A percentile compares a stretch with the other conserved stretches of the same genome.
Conservation (phyloP, 2,888 invertebrate species). For the Leucania comma region DNA sequence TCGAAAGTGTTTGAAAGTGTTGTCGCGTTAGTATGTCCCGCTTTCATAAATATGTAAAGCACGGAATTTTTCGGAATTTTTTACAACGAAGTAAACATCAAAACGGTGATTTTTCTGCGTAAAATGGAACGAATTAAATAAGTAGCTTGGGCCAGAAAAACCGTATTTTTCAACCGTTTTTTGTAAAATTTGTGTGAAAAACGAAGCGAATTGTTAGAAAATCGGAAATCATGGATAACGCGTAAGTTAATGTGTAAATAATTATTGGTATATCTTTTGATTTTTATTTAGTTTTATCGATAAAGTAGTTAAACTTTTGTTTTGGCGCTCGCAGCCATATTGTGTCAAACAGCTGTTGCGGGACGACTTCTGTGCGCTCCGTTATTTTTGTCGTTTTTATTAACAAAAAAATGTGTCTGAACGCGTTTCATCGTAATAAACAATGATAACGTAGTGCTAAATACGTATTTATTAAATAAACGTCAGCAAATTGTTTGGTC, state of each 20-base stretch:
- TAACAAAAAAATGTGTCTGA: conserved; percentile 73
- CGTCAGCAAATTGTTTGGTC: conserved; percentile 60
- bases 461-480: conserved; percentile 62
- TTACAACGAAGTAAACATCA: neutral
- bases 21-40: no score
- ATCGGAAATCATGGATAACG: conserved; percentile 71
- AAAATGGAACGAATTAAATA: conserved; percentile 52
- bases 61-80: no score
- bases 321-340: conserved; percentile 89
- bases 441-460: conserved; percentile 71
- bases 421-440: conserved; percentile 67
- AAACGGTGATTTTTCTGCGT: conserved; percentile 21
- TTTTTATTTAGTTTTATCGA: conserved; percentile 28
- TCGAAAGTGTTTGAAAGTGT: no score
- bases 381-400: conserved; percentile 79
- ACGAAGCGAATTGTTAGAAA: conserved; percentile 24
- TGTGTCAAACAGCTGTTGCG: conserved; percentile 88
- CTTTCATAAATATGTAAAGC: no score
- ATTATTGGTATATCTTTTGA: neutral
- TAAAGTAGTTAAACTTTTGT: conserved; percentile 72
- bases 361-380: conserved; percentile 73
- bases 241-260: conserved; percentile 72
- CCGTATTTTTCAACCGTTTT: conserved; percentile 39
- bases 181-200: conserved; percentile 21
- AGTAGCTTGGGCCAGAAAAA: conserved; percentile 39